These are phyloP conservation scores for Spheniscus humboldti DNA, from an alignment of 2,797 vertebrate genomes.

Conservation along the genomic window DNA sequence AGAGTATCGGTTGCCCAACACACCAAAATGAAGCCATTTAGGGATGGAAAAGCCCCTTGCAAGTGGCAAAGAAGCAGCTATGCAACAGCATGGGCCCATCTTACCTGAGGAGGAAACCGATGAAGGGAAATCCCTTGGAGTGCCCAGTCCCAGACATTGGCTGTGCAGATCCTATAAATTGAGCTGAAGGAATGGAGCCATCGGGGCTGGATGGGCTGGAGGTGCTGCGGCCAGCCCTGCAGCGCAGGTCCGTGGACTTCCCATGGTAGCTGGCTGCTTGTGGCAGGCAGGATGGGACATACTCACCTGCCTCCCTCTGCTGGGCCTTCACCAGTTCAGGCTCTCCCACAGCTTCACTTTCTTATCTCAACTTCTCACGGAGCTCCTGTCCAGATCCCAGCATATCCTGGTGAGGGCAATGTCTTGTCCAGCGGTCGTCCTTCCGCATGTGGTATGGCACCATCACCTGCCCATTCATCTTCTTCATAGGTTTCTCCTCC, in stretches of 20 bases:
- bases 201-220: neutral
- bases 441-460: neutral
- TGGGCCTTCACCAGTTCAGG: neutral
- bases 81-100: neutral
- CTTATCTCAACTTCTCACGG: neutral
- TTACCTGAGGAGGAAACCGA: neutral
- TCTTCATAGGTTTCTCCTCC: neutral
- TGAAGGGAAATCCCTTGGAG: neutral
- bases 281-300: neutral
- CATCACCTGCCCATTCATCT: neutral
- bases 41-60: neutral
- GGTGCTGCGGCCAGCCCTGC: neutral
- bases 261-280: neutral
- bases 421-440: neutral
- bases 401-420: neutral
- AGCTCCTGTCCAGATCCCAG: neutral
- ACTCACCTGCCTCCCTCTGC: neutral
- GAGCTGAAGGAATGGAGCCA: neutral
- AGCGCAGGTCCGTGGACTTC: neutral
- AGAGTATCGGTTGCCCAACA: neutral
- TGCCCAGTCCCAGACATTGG: too few relatives aligned
- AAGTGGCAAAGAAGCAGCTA: neutral
- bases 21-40: neutral
- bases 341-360: neutral
- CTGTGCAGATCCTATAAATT: neutral